phyloP scores from a whole-genome alignment of 2,797 vertebrate species.

The Clangula hyemalis region DNA sequence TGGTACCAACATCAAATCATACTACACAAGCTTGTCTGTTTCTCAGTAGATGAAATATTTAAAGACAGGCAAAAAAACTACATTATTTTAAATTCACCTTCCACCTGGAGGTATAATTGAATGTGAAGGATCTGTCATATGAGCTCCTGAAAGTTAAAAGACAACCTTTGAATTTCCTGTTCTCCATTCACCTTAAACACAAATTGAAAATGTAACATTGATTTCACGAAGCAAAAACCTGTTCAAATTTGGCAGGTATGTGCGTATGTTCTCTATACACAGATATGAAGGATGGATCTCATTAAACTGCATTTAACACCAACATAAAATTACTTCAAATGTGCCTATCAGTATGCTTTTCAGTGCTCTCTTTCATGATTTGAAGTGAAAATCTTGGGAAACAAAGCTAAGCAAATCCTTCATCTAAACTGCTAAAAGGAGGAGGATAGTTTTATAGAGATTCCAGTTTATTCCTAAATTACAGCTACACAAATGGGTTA shows the following conservation, averaged over 20 bases:
- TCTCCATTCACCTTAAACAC: not conserved
- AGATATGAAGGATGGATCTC: not conserved
- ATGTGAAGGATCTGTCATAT: conserved; percentile 58
- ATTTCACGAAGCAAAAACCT: not conserved
- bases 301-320: not conserved
- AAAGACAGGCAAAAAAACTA: not conserved
- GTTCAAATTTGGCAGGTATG: not conserved
- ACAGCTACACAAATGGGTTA: not conserved
- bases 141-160: conserved; percentile 64
- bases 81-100: conserved; percentile 72
- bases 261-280: not conserved
- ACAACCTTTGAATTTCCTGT: not conserved
- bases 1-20: not conserved
- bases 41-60: not conserved
- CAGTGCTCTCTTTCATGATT: not conserved
- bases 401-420: not conserved
- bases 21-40: not conserved
- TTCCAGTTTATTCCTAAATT: not conserved
- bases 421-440: not conserved
- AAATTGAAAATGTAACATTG: not conserved
- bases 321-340: not conserved
- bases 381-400: not conserved
- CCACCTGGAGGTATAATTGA: conserved; percentile 58
- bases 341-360: not conserved
- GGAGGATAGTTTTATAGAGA: not conserved